Percentiles rank a stretch among this genome's conserved stretches.
Conservation (phyloP, 1,140 invertebrate genomes). For the Pachypeltis micranthus region DNA sequence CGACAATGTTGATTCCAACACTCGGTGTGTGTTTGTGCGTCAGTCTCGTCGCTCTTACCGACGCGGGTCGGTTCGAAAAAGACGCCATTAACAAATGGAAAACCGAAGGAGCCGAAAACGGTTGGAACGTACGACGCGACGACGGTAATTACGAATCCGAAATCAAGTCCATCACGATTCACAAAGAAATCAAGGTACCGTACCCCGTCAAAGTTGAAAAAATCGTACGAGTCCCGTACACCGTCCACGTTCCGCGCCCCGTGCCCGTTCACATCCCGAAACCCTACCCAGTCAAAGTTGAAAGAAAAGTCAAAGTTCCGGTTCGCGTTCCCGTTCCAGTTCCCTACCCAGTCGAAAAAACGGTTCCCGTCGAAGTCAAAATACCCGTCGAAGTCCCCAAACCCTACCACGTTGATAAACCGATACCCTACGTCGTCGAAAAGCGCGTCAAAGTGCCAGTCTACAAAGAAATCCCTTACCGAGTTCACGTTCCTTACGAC, state of each 20-base stretch:
- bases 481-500: conserved; percentile 7
- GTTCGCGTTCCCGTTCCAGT: conserved; percentile 55
- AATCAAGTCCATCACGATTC: conserved; percentile 50
- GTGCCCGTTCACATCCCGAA: conserved; percentile 26
- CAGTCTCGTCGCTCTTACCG: background rate
- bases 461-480: background rate
- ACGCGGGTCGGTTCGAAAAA: background rate
- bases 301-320: conserved; percentile 23
- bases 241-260: conserved; percentile 24
- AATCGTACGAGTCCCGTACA: conserved; percentile 23
- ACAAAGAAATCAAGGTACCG: conserved; percentile 51
- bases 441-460: background rate
- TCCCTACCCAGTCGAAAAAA: conserved; percentile 43
- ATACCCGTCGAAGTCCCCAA: conserved; percentile 30
- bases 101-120: no score
- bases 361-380: conserved; percentile 29
- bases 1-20: no score
- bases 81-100: no score
- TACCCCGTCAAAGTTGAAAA: conserved; percentile 42
- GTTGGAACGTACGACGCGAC: no score
- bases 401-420: background rate
- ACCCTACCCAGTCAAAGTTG: conserved; percentile 24
- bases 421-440: background rate
- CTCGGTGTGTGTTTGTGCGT: no score
- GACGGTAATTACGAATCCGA: conserved; percentile 31